These are phyloP conservation scores for Eulemur rubriventer DNA, from an alignment of 2,797 vertebrate genomes.

Conservation along the genomic window DNA sequence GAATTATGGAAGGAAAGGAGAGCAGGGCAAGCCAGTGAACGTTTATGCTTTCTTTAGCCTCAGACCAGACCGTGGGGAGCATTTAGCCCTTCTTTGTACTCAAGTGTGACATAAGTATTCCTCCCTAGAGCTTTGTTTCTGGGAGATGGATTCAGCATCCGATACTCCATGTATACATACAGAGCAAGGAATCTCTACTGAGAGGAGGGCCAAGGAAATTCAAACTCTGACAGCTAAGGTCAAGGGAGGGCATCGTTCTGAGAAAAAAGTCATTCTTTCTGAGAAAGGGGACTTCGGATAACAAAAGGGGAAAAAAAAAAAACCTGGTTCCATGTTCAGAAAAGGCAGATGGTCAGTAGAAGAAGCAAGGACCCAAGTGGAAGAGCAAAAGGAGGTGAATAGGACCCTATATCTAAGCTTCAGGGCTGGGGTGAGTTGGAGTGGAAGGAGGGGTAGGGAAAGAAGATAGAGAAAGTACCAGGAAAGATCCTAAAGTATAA, in stretches of 20 bases:
- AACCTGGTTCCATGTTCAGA: background rate
- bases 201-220: background rate
- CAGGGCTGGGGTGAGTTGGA: too few relatives aligned
- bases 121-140: background rate
- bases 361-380: background rate
- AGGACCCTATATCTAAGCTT: background rate
- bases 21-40: background rate
- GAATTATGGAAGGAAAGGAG: background rate
- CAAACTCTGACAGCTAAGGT: slow-evolving; percentile 7
- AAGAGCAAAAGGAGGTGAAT: background rate
- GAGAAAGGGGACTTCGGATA: background rate
- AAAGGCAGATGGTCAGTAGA: slow-evolving; percentile 5
- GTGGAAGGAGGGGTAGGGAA: background rate
- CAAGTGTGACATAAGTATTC: slow-evolving; percentile 6
- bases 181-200: background rate
- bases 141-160: background rate
- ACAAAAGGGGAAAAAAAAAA: background rate
- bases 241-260: background rate
- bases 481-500: background rate
- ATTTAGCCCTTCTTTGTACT: background rate
- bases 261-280: slow-evolving; percentile 47
- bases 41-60: background rate
- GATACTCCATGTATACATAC: background rate
- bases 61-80: background rate
- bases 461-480: background rate